Percentiles rank a stretch among this genome's conserved stretches.
Evolutionary conservation across 64 coral and sea anemone genomes (phyloP).

Genomic region (Stichodactyla mertensii): DNA sequence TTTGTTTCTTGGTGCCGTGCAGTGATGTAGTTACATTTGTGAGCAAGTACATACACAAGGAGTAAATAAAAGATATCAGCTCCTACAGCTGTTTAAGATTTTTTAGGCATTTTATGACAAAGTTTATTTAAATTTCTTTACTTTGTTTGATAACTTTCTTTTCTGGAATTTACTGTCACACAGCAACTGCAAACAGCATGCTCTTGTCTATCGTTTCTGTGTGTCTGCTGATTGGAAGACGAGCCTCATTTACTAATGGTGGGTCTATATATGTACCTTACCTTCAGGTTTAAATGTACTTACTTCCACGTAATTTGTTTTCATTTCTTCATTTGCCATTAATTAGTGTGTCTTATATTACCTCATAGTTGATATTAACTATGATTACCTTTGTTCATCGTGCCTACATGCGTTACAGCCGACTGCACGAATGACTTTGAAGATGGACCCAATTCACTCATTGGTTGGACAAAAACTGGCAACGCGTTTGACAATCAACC

Average conservation of each 20-base stretch:
- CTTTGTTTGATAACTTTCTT: not conserved
- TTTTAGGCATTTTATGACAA: not conserved
- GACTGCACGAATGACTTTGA: slow-evolving; percentile 32
- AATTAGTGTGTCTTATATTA: no score
- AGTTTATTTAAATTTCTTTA: not conserved
- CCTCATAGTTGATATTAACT: no score
- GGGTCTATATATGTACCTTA: not conserved
- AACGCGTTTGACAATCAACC: slow-evolving; percentile 33
- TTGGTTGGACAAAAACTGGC: slow-evolving; percentile 22
- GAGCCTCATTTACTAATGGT: not conserved
- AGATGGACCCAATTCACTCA: not conserved
- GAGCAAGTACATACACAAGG: no score
- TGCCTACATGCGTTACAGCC: not conserved
- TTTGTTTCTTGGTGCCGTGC: no score
- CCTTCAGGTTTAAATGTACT: no score
- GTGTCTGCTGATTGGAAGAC: not conserved
- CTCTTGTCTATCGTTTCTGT: not conserved
- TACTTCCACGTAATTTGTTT: no score
- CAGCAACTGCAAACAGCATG: not conserved
- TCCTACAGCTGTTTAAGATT: no score
- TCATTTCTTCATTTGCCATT: no score
- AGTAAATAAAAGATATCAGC: no score
- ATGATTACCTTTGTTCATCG: no score
- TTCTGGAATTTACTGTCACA: not conserved
- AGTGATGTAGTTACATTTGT: no score